Evolutionary conservation across 2,113 vertebrate genomes (phyloP), one percentile per base, ranked within the genome.

Genomic region (Podarcis raffonei): DNA sequence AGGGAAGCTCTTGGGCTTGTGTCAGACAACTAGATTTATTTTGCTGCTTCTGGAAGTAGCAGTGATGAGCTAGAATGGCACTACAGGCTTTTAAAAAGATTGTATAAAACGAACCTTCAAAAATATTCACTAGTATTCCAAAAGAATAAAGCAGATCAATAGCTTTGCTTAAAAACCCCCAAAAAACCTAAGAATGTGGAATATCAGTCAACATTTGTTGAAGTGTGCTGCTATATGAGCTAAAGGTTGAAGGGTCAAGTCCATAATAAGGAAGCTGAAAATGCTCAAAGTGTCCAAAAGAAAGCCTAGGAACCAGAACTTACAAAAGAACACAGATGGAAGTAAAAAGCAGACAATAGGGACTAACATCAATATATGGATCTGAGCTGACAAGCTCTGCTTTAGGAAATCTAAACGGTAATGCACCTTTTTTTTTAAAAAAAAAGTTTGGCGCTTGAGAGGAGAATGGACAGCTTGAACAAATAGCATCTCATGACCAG

Each of bases 1-100:
- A 82, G 11, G 81, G 6, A 18, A 37, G 6, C n/a, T 89, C 88
- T 90, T 85, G 78, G 68, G 75, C 89, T 59, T 93, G 37, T 74
- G 89, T 74, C 75, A 87, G 80, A 30, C 59, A 90, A 92, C 48
- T 76, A 87, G 77, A 81, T 93, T 92, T 92, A 86, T 94, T 91
- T 89, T 88, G 91, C 86, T 1, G 39, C 35, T 72, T 92, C 92
- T 89, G 89, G 81, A 88, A 93, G 25, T 88, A 90, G 85, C 90
- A 92, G n/a, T 79, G 65, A 91, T 48, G 23, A 75, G 59, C 75
- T 92, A 86, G 69, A 92, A 57, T 53, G 35, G 79, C 86, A 85
- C 87, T 80, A 81, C 48, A 87, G 30, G 75, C 59, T 92, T 76
- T 86, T 68, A 20, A 62, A 62, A 62, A 62, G 59, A 62, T 62